These are phyloP conservation scores for Tortrix viridana DNA, from an alignment of 2,888 invertebrate species.

Conservation along the genomic window DNA sequence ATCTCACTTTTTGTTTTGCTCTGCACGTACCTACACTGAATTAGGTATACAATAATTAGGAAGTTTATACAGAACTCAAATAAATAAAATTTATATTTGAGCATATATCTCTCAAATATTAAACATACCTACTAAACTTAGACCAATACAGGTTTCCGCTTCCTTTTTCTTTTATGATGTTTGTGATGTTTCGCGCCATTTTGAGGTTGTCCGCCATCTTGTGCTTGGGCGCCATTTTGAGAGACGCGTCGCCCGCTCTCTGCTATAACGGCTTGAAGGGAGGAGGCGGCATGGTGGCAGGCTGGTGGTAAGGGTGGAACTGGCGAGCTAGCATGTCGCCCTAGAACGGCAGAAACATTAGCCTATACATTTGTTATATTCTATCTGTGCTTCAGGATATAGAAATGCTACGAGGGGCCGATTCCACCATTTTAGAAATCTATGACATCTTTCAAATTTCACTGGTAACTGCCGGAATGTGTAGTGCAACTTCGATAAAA, in stretches of 20 bases:
- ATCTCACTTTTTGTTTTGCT: constrained; percentile 67
- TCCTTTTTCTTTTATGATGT: constrained; percentile 66
- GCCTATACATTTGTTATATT: constrained; percentile 74
- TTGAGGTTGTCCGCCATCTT: constrained; percentile 31
- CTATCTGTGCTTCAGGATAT: constrained; percentile 32
- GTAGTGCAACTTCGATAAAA: no score
- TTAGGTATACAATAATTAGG: constrained; percentile 39
- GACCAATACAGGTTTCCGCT: constrained; percentile 75
- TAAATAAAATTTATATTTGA: constrained; percentile 53
- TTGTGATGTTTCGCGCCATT: constrained; percentile 52
- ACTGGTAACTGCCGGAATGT: no score
- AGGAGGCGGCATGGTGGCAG: constrained; percentile 68
- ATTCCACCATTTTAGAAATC: constrained; percentile 31
- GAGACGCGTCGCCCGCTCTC: constrained; percentile 52
- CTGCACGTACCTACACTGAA: constrained; percentile 50
- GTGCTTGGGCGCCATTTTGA: constrained; percentile 32
- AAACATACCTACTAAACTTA: constrained; percentile 46
- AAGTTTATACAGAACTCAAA: constrained; percentile 12
- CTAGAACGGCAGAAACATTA: constrained; percentile 75
- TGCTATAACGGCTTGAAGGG: constrained; percentile 80
- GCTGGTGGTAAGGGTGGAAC: constrained; percentile 79
- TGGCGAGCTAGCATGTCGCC: constrained; percentile 79
- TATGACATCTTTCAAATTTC: background rate
- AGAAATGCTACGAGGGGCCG: constrained; percentile 24
- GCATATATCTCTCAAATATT: constrained; percentile 47